These are phyloP conservation scores for Leptinotarsa undecemlineata DNA, from an alignment of 1,140 invertebrate genomes.

Conservation along the genomic window DNA sequence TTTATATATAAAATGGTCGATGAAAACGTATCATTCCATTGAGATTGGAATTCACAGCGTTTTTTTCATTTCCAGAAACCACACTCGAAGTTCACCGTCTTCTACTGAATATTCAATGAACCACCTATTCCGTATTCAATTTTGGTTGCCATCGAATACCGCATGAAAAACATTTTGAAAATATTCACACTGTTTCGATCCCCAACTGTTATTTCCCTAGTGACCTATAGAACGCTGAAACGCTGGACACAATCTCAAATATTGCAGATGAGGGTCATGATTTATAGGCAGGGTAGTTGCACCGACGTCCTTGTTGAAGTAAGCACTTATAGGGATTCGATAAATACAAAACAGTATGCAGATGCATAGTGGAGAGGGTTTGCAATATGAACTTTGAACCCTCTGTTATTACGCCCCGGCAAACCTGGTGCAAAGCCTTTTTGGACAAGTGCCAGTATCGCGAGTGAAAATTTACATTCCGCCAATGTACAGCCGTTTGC, in stretches of 20 bases:
- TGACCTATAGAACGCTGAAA: neutral
- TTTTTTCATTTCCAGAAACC: too few species aligned
- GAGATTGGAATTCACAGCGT: too few species aligned
- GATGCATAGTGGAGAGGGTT: neutral
- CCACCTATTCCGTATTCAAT: too few species aligned
- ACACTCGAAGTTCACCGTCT: too few species aligned
- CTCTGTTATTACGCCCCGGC: neutral
- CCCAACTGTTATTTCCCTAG: neutral
- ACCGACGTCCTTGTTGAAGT: neutral
- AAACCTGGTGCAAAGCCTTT: neutral
- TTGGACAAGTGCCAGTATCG: neutral
- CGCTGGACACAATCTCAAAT: neutral
- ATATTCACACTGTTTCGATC: too few species aligned
- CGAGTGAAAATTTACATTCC: neutral
- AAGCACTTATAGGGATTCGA: neutral
- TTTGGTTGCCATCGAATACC: too few species aligned
- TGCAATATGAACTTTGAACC: neutral
- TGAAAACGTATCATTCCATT: too few species aligned
- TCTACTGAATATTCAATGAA: too few species aligned
- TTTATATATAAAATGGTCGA: too few species aligned
- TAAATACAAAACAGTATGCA: neutral
- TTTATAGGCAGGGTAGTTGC: neutral
- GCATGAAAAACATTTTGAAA: too few species aligned
- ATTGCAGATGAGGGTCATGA: neutral
- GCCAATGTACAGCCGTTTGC: neutral